A percentile compares a stretch with the other conserved stretches of the same genome.
Conservation (phyloP, 2,888 invertebrate species). For the Autographa gamma region DNA sequence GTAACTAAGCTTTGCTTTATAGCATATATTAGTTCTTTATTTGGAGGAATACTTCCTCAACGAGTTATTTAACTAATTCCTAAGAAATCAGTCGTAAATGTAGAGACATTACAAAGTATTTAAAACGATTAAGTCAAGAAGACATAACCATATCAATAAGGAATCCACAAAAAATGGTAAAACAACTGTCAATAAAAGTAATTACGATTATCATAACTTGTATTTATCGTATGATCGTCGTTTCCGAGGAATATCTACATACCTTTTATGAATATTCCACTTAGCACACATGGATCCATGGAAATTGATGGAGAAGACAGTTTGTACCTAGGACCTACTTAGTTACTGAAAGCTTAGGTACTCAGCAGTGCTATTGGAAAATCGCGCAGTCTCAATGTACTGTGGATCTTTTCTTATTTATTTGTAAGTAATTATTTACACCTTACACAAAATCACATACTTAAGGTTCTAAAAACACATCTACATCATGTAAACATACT, state of each 20-base stretch:
- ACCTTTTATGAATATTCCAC: slow-evolving; percentile 43
- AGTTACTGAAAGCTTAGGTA: too few species aligned
- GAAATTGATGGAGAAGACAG: slow-evolving; percentile 3
- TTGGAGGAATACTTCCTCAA: background rate
- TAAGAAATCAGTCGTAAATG: background rate
- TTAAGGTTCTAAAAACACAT: too few species aligned
- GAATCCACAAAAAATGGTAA: slow-evolving; percentile 21
- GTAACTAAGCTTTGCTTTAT: background rate
- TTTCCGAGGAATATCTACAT: slow-evolving; percentile 30
- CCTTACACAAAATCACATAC: too few species aligned
- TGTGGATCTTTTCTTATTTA: too few species aligned
- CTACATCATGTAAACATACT: too few species aligned
- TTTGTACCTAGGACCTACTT: too few species aligned
- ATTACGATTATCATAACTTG: slow-evolving; percentile 47
- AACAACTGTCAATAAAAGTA: slow-evolving; percentile 27
- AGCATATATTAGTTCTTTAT: background rate
- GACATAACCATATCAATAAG: slow-evolving; percentile 1
- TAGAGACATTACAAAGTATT: background rate
- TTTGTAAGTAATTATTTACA: too few species aligned
- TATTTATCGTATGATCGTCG: slow-evolving; percentile 40
- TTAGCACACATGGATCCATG: slow-evolving; percentile 7
- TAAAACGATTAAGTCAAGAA: background rate
- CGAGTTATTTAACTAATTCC: background rate
- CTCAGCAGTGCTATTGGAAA: too few species aligned
- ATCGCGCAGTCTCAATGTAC: too few species aligned